Percentiles rank a stretch among this genome's conserved stretches.
phyloP scores from a whole-genome alignment of 2,113 vertebrate genomes.

The Dipodomys spectabilis region DNA sequence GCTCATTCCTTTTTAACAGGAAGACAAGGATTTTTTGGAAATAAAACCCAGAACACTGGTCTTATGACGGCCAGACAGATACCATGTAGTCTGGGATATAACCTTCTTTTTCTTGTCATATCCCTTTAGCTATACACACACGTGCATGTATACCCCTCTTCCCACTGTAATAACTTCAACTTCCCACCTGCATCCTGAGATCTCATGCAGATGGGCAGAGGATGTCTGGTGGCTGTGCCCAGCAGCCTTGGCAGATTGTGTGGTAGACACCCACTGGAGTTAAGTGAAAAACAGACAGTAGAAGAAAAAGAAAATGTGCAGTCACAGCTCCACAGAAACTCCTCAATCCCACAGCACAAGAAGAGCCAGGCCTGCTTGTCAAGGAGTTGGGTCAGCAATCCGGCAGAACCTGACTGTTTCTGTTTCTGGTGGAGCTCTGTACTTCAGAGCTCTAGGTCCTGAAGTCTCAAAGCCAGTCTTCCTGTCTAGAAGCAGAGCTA shows the following conservation, averaged over 20 bases:
- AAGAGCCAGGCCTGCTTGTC: background rate
- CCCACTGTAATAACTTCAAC: too few species aligned
- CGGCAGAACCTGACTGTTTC: background rate
- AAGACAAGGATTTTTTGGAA: conserved; percentile 28
- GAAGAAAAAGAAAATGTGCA: background rate
- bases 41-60: background rate
- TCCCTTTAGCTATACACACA: too few species aligned
- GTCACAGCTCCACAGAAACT: background rate
- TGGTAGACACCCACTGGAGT: too few species aligned
- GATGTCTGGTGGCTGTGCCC: too few species aligned
- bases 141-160: too few species aligned
- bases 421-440: background rate
- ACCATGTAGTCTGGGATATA: background rate
- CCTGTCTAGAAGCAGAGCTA: background rate
- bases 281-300: too few species aligned
- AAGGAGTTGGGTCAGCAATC: background rate
- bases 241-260: too few species aligned
- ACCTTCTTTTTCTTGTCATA: background rate
- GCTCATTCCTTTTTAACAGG: background rate
- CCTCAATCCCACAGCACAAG: background rate
- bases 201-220: too few species aligned
- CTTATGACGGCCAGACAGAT: background rate
- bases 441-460: background rate
- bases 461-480: background rate
- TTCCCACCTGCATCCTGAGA: too few species aligned